These are phyloP conservation scores for Phrynosoma platyrhinos DNA, from an alignment of 2,113 vertebrate genomes.

Conservation along the genomic window DNA sequence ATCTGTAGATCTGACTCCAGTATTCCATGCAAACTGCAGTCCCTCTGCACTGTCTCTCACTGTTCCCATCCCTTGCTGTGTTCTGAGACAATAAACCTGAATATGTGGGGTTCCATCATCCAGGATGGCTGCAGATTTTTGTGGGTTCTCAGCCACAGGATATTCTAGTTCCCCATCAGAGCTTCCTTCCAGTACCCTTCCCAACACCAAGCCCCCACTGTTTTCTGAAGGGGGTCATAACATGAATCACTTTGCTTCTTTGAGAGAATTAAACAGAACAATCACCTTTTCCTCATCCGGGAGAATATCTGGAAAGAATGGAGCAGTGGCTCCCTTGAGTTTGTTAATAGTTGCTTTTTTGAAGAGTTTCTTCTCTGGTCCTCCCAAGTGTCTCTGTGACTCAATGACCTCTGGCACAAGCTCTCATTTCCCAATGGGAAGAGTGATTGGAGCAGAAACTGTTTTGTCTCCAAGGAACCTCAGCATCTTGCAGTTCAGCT, in stretches of 20 bases:
- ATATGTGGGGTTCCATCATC: too few relatives aligned
- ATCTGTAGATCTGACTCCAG: background rate
- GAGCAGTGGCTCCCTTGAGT: background rate
- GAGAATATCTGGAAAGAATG: background rate
- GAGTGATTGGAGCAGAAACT: background rate
- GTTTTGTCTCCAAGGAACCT: background rate
- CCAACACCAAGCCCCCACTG: background rate
- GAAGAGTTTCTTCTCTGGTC: background rate
- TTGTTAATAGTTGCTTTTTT: background rate
- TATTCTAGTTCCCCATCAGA: too few relatives aligned
- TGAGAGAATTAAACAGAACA: background rate
- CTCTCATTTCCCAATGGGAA: background rate
- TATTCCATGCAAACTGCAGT: background rate
- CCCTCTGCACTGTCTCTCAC: background rate
- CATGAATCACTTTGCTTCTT: background rate
- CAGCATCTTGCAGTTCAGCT: too few relatives aligned
- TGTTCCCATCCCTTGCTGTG: background rate
- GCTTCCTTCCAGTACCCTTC: background rate
- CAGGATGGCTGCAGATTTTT: background rate
- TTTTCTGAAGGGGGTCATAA: background rate
- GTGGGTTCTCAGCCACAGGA: background rate
- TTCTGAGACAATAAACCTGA: background rate
- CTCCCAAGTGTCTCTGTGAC: background rate
- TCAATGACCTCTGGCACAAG: background rate
- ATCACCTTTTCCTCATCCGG: background rate